Evolutionary conservation across 2,888 invertebrate species (phyloP).

Genomic region (Blera fallax): DNA sequence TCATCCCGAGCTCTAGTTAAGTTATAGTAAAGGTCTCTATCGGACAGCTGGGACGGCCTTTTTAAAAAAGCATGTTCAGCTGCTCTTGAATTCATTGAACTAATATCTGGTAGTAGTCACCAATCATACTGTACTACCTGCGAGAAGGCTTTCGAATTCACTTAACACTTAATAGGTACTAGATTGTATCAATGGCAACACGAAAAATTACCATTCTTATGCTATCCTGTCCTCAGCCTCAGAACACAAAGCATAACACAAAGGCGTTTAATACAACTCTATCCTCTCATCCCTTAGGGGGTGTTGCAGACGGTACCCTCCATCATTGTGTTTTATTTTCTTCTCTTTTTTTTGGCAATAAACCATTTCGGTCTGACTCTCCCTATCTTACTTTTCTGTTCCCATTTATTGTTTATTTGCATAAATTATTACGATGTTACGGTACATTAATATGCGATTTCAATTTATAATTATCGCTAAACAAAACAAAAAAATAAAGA

Average conservation of each 20-base stretch:
- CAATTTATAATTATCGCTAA: conserved; percentile 46
- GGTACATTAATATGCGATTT: conserved; percentile 61
- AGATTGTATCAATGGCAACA: background rate
- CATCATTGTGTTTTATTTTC: background rate
- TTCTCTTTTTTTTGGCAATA: background rate
- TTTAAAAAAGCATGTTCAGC: too few species aligned
- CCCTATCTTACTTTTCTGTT: background rate
- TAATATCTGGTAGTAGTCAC: too few species aligned
- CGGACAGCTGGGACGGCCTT: too few species aligned
- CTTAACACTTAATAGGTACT: background rate
- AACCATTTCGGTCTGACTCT: conserved; percentile 6
- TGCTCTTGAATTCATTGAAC: too few species aligned
- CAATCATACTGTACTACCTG: too few species aligned
- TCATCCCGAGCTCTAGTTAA: too few species aligned
- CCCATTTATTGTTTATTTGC: conserved; percentile 52
- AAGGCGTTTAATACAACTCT: background rate
- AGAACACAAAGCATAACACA: background rate
- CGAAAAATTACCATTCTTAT: background rate
- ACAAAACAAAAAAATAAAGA: too few species aligned
- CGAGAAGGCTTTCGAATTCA: background rate
- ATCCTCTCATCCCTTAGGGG: background rate
- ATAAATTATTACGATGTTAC: conserved; percentile 42
- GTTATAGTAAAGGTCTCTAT: too few species aligned
- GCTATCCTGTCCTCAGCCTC: background rate
- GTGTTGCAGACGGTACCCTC: background rate